Evolutionary conservation across 2,888 invertebrate species (phyloP).

Genomic region (Hirtodrosophila cameraria): DNA sequence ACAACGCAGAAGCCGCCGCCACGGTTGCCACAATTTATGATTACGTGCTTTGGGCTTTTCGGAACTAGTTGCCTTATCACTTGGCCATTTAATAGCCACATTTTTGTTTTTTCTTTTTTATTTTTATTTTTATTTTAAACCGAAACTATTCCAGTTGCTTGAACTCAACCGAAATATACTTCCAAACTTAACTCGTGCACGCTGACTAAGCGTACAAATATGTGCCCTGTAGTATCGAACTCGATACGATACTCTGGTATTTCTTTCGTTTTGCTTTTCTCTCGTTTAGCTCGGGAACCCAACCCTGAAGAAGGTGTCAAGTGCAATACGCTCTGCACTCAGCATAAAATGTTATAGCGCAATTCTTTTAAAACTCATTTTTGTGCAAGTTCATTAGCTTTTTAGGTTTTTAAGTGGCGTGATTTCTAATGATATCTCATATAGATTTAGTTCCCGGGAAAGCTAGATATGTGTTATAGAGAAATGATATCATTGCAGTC

Average conservation of each 20-base stretch:
- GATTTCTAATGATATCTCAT: slow-evolving; percentile 16
- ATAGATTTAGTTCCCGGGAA: slow-evolving; percentile 8
- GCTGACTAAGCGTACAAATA: slow-evolving; percentile 49
- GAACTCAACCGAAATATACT: slow-evolving; percentile 5
- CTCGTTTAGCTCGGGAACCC: not conserved
- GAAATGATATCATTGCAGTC: too few species aligned
- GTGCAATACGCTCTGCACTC: slow-evolving; percentile 29
- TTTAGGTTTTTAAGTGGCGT: slow-evolving; percentile 8
- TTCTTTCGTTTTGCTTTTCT: too few species aligned
- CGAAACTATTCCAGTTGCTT: slow-evolving; percentile 18
- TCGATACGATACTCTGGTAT: slow-evolving; percentile 19
- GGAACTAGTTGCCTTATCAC: slow-evolving; percentile 67
- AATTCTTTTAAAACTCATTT: too few species aligned
- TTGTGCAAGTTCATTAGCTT: slow-evolving; percentile 51
- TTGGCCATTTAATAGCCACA: slow-evolving; percentile 35
- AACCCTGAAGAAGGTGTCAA: slow-evolving; percentile 34
- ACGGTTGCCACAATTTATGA: slow-evolving; percentile 53
- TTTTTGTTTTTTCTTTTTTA: slow-evolving; percentile 1
- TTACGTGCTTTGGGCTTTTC: slow-evolving; percentile 33
- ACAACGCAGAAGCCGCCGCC: slow-evolving; percentile 21
- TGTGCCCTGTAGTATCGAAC: slow-evolving; percentile 26
- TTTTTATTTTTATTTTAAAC: not conserved
- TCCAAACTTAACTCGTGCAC: slow-evolving; percentile 7
- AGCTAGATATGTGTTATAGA: not conserved
- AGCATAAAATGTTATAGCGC: too few species aligned